Percentiles rank a stretch among this genome's conserved stretches.
phyloP scores from a whole-genome alignment of 2,113 vertebrate genomes.

The Oreochromis tanganicae region DNA sequence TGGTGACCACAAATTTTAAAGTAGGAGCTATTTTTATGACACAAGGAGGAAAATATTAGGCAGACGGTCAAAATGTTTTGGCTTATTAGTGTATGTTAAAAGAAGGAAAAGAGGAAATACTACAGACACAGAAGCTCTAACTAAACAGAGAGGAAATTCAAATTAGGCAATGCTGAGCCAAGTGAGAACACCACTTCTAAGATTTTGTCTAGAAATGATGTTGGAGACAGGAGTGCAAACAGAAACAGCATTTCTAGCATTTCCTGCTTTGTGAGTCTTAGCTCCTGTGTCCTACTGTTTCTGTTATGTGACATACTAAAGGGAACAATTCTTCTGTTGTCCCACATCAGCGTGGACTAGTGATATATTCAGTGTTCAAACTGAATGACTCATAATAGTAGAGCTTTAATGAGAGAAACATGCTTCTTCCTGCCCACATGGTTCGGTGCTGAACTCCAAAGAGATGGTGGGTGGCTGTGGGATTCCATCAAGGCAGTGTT shows the following conservation, averaged over 20 bases:
- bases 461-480: neutral
- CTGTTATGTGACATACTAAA: slow-evolving; percentile 33
- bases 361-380: slow-evolving; percentile 1
- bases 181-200: neutral
- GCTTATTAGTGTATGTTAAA: neutral
- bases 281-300: neutral
- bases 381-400: slow-evolving; percentile 22
- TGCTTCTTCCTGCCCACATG: slow-evolving; percentile 16
- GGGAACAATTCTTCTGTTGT: slow-evolving; percentile 7
- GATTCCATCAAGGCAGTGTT: neutral
- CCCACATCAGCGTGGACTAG: neutral
- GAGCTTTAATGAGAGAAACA: slow-evolving; percentile 33
- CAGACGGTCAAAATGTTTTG: neutral
- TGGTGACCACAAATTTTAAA: neutral
- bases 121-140: neutral
- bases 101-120: neutral
- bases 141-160: neutral
- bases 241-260: neutral
- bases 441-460: slow-evolving; percentile 1
- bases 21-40: neutral
- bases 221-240: neutral
- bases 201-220: neutral
- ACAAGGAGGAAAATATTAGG: neutral
- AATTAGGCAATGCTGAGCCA: neutral
- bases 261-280: slow-evolving; percentile 2